Evolutionary conservation across 1,140 invertebrate genomes (phyloP).

Genomic region (Anastrepha obliqua): DNA sequence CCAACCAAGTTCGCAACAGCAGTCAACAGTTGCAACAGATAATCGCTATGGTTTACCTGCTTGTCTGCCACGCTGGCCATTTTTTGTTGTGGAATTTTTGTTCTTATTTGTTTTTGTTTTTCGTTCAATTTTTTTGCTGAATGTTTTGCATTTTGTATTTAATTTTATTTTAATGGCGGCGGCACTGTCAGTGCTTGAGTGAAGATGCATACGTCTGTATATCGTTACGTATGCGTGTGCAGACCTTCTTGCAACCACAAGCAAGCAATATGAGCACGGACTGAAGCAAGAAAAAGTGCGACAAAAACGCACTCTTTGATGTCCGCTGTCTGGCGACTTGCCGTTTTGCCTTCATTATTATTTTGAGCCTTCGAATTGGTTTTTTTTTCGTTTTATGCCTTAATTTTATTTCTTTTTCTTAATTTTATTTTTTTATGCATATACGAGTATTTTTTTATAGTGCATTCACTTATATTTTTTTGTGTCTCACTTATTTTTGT

Average conservation of each 20-base stretch:
- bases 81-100: conserved; percentile 59
- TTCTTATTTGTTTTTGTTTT: conserved; percentile 63
- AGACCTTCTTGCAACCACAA: neutral
- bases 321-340: conserved; percentile 47
- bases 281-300: conserved; percentile 49
- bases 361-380: conserved; percentile 35
- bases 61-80: conserved; percentile 18
- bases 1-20: neutral
- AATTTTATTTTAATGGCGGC: conserved; percentile 54
- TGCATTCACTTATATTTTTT: conserved; percentile 17
- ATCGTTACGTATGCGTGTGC: conserved; percentile 1
- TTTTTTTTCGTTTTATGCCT: neutral
- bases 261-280: conserved; percentile 20
- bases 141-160: conserved; percentile 51
- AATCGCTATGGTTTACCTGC: conserved; percentile 46
- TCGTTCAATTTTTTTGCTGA: conserved; percentile 51
- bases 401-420: neutral
- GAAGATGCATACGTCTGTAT: conserved; percentile 4
- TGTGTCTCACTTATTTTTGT: conserved; percentile 3
- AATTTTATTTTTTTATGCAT: conserved; percentile 8
- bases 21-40: conserved; percentile 46
- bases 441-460: neutral
- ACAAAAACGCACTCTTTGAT: conserved; percentile 56
- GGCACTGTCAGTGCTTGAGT: neutral
- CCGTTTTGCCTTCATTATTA: conserved; percentile 51